These are phyloP conservation scores for Lepilemur septentrionalis DNA, from an alignment of 2,797 vertebrate genomes.

Conservation along the genomic window DNA sequence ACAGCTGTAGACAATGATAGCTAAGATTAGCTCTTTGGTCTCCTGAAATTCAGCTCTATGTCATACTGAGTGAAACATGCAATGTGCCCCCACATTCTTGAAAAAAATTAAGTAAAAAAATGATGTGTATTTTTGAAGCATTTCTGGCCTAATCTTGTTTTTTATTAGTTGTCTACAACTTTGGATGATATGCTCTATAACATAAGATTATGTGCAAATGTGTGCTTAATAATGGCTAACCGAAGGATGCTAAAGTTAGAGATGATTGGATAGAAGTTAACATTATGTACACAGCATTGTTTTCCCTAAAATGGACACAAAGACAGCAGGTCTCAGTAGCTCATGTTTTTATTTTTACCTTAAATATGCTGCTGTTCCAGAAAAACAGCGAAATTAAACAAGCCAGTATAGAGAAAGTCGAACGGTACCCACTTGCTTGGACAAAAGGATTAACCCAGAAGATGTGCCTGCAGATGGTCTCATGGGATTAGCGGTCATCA, in stretches of 20 bases:
- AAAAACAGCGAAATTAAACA: neutral
- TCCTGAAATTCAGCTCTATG: neutral
- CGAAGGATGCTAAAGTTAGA: neutral
- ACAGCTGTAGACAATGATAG: neutral
- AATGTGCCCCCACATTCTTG: neutral
- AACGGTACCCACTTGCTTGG: neutral
- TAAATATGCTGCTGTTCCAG: neutral
- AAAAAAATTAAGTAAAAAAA: neutral
- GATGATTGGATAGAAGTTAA: neutral
- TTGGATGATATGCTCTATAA: neutral
- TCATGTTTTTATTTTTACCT: neutral
- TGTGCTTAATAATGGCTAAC: neutral
- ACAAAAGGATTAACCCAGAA: neutral
- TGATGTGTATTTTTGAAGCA: neutral
- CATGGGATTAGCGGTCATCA: neutral
- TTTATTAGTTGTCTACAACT: neutral
- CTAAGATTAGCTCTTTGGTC: neutral
- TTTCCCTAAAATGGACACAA: neutral
- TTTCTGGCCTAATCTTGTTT: neutral
- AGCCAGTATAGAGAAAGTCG: neutral
- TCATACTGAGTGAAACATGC: neutral
- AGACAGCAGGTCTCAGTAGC: neutral
- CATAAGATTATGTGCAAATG: neutral
- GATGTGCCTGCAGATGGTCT: neutral
- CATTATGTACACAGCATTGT: neutral